Evolutionary conservation across 2,888 invertebrate genomes (phyloP).

Genomic region (Lysandra coridon): DNA sequence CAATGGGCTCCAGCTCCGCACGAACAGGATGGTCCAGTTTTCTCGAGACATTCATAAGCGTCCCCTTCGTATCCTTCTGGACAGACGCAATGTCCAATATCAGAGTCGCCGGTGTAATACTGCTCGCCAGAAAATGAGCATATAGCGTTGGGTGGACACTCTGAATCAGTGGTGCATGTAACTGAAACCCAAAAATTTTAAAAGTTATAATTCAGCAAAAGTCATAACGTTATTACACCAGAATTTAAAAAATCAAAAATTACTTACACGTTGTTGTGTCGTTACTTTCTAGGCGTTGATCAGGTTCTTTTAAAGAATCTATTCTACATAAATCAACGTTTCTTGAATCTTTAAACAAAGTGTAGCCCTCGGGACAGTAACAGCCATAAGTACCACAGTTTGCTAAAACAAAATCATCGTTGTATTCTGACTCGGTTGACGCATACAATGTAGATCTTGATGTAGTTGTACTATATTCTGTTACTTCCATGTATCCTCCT

Average conservation of each 20-base stretch:
- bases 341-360: constrained; percentile 55
- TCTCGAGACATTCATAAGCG: constrained; percentile 85
- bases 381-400: constrained; percentile 57
- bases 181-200: constrained; percentile 69
- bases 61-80: constrained; percentile 92
- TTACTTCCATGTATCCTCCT: constrained; percentile 41
- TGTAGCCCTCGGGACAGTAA: constrained; percentile 63
- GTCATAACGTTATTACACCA: not conserved
- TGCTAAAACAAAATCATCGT: constrained; percentile 61
- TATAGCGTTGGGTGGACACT: constrained; percentile 91
- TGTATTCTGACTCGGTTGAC: constrained; percentile 59
- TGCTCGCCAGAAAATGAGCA: constrained; percentile 80
- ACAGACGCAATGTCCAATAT: constrained; percentile 84
- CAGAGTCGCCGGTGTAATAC: constrained; percentile 58
- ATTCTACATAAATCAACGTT: constrained; percentile 62
- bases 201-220: not conserved
- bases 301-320: constrained; percentile 44
- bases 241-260: not conserved
- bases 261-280: constrained; percentile 53
- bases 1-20: constrained; percentile 90
- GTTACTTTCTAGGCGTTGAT: constrained; percentile 39
- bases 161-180: constrained; percentile 86
- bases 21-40: constrained; percentile 64
- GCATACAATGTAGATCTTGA: constrained; percentile 42
- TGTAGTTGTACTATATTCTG: constrained; percentile 35